Evolutionary conservation across 2,797 vertebrate species (phyloP).

Genomic region (Acanthis flammea): DNA sequence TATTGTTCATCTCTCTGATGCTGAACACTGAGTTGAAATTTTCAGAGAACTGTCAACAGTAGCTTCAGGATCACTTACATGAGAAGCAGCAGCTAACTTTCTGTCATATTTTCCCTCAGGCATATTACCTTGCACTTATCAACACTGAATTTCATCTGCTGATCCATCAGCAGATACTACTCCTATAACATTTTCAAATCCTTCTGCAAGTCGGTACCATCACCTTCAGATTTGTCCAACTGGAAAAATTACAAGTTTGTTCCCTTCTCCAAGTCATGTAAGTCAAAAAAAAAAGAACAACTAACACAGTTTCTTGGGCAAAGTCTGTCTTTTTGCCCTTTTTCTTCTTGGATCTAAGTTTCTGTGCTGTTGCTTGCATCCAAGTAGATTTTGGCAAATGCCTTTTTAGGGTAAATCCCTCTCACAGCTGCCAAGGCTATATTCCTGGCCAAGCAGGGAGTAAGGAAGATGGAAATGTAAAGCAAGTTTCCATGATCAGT

Average conservation of each 20-base stretch:
- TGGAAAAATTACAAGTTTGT: background rate
- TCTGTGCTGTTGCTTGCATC: background rate
- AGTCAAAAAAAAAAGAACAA: background rate
- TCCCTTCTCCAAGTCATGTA: background rate
- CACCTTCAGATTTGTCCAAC: background rate
- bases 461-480: background rate
- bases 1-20: background rate
- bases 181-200: background rate
- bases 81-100: background rate
- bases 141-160: background rate
- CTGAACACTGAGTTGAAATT: background rate
- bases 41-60: background rate
- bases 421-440: background rate
- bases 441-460: background rate
- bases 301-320: background rate
- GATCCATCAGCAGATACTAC: background rate
- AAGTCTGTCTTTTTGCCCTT: background rate
- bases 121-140: background rate
- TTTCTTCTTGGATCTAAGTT: background rate
- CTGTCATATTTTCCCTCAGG: background rate
- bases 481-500: background rate
- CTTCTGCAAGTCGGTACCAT: background rate
- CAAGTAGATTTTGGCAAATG: background rate
- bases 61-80: background rate
- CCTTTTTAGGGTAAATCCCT: background rate